Conservation (phyloP, 2,888 invertebrate genomes). For the Hirtodrosophila alboralis region DNA sequence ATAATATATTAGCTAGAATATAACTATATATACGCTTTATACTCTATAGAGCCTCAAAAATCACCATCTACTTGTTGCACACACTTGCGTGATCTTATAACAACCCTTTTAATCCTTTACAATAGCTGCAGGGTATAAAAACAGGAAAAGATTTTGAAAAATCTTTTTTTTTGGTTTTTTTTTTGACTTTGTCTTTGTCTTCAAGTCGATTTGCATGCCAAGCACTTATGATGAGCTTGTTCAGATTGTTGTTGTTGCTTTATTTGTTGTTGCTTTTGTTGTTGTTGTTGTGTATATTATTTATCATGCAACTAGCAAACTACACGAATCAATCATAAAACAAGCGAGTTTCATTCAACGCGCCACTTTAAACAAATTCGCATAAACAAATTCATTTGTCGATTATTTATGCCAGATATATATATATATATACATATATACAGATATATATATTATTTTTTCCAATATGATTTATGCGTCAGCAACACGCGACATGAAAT, state of each 20-base stretch:
- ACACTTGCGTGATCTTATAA: too few relatives aligned
- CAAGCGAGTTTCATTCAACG: slow-evolving; percentile 50
- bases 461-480: slow-evolving; percentile 70
- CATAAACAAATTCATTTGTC: slow-evolving; percentile 77
- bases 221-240: slow-evolving; percentile 35
- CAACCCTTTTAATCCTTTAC: too few relatives aligned
- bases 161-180: too few relatives aligned
- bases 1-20: too few relatives aligned
- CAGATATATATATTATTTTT: too few relatives aligned
- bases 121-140: slow-evolving; percentile 11
- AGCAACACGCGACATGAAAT: slow-evolving; percentile 68
- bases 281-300: slow-evolving; percentile 45
- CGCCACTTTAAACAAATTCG: slow-evolving; percentile 78
- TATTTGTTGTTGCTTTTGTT: slow-evolving; percentile 10
- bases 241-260: slow-evolving; percentile 11
- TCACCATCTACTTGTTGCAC: too few relatives aligned
- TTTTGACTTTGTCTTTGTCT: slow-evolving; percentile 18
- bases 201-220: slow-evolving; percentile 70
- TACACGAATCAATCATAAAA: slow-evolving; percentile 70
- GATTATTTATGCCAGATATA: slow-evolving; percentile 42
- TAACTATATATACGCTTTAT: too few relatives aligned
- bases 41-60: too few relatives aligned
- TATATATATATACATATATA: too few relatives aligned
- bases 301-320: slow-evolving; percentile 48
- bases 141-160: slow-evolving; percentile 13